These are phyloP conservation scores for Ostrea denselamellosa DNA, from an alignment of 1,140 invertebrate genomes.

Conservation along the genomic window DNA sequence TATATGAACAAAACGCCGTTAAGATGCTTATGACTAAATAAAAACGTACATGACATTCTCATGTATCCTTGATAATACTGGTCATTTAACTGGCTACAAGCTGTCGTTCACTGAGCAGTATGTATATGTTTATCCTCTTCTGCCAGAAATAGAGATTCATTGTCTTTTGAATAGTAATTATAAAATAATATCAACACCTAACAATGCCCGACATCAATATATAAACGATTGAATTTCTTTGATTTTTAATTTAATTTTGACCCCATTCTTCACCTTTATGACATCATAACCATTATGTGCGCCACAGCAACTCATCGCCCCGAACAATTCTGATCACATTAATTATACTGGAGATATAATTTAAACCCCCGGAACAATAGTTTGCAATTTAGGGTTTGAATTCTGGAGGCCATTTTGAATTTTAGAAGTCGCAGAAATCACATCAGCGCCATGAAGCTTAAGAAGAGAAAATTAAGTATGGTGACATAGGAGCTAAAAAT, in stretches of 20 bases:
- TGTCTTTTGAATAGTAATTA: neutral
- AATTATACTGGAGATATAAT: conserved; percentile 1
- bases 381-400: neutral
- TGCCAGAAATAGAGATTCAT: conserved; percentile 1
- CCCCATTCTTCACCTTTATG: neutral
- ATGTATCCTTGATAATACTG: neutral
- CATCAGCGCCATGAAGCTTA: conserved; percentile 8
- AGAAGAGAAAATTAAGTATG: neutral
- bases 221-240: neutral
- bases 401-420: conserved; percentile 32
- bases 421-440: neutral
- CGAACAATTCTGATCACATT: neutral
- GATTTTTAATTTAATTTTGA: neutral
- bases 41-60: neutral
- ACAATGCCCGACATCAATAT: neutral
- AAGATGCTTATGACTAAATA: too few species aligned
- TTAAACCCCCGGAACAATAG: conserved; percentile 3
- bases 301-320: neutral
- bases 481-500: neutral
- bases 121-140: neutral
- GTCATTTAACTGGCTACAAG: neutral
- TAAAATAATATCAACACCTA: neutral
- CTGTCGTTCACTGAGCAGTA: neutral
- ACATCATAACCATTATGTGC: neutral
- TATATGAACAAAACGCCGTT: too few species aligned